A percentile compares a stretch with the other conserved stretches of the same genome.
Conservation (phyloP, 2,888 invertebrate genomes). For the Malacosoma neustria region DNA sequence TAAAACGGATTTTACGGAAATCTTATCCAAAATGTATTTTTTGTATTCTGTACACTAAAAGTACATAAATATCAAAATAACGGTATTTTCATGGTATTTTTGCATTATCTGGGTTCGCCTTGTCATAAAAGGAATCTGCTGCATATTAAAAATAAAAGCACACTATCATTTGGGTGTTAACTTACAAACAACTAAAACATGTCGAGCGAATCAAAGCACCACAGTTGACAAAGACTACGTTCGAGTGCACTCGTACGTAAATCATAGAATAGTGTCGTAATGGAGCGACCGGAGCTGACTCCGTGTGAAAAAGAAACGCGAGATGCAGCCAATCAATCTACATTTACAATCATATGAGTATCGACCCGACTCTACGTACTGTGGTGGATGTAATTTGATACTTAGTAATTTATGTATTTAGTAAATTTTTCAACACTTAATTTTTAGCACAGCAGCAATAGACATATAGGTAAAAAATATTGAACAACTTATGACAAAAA, state of each 20-base stretch:
- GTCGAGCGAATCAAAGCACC: slow-evolving; percentile 11
- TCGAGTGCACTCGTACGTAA: slow-evolving; percentile 29
- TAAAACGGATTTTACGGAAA: no score
- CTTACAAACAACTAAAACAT: slow-evolving; percentile 3
- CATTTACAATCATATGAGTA: slow-evolving; percentile 71
- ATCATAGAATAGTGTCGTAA: slow-evolving; percentile 52
- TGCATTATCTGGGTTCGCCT: no score
- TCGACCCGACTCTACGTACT: slow-evolving; percentile 32
- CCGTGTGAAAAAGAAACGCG: slow-evolving; percentile 53
- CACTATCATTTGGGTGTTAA: neutral
- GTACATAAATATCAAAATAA: no score
- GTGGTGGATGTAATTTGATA: slow-evolving; percentile 23
- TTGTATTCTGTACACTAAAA: no score
- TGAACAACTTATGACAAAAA: no score
- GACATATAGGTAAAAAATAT: no score
- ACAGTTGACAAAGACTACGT: slow-evolving; percentile 9
- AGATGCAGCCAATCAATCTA: slow-evolving; percentile 66
- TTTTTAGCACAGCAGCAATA: no score
- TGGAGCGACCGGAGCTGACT: slow-evolving; percentile 36
- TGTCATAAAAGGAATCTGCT: neutral
- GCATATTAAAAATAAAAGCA: neutral
- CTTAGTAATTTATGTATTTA: no score
- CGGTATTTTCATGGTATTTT: no score
- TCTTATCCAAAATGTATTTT: no score
- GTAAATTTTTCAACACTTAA: no score